Conservation (phyloP, 2,797 vertebrate species). For the Glossophaga mutica region DNA sequence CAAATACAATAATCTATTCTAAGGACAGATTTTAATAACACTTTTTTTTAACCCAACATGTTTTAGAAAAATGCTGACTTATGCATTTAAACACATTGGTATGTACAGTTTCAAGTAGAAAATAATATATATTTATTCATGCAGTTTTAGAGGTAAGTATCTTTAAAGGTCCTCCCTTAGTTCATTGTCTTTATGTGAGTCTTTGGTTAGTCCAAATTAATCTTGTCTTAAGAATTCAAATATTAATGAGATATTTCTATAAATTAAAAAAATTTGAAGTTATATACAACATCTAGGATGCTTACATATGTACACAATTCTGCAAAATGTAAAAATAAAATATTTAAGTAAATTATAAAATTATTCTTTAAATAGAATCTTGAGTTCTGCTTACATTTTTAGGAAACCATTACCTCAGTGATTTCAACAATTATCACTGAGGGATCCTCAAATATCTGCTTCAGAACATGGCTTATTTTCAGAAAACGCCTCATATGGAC, state of each 20-base stretch:
- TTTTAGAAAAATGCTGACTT: background rate
- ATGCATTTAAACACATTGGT: background rate
- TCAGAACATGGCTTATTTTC: background rate
- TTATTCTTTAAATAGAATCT: background rate
- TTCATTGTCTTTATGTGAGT: background rate
- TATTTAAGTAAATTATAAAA: background rate
- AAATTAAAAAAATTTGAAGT: constrained; percentile 13
- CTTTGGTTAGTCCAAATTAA: constrained; percentile 11
- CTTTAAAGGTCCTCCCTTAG: background rate
- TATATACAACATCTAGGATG: background rate
- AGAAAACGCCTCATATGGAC: background rate
- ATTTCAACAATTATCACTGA: constrained; percentile 4
- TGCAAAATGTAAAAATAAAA: constrained; percentile 11
- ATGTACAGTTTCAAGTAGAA: background rate
- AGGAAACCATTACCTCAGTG: background rate
- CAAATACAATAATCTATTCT: background rate
- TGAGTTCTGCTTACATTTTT: constrained; percentile 24
- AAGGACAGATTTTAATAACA: background rate
- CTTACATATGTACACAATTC: background rate
- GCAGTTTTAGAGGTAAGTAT: background rate
- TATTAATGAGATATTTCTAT: background rate
- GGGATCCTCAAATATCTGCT: background rate
- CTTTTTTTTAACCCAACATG: background rate
- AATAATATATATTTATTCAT: constrained; percentile 37
- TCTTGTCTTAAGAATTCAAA: background rate